phyloP scores from a whole-genome alignment of 2,888 invertebrate genomes.

The Meganola albula region DNA sequence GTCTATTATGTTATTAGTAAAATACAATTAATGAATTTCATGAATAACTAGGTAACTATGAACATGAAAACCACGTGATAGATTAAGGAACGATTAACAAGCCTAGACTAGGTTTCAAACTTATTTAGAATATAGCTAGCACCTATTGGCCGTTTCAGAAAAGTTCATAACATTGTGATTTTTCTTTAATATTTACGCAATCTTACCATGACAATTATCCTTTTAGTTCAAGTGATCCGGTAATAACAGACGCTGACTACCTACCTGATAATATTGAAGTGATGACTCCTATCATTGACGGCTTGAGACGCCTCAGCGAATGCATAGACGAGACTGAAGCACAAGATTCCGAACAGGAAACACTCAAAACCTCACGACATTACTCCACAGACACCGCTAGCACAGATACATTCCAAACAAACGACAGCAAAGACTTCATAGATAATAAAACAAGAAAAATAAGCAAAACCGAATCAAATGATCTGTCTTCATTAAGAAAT shows the following conservation, averaged over 20 bases:
- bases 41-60: no score
- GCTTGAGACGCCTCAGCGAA: conserved; percentile 53
- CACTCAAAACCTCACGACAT: conserved; percentile 19
- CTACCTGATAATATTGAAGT: conserved; percentile 71
- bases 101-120: no score
- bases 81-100: no score
- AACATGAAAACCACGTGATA: no score
- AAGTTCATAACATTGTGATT: no score
- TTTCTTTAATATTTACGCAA: no score
- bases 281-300: conserved; percentile 69
- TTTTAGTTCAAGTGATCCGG: conserved; percentile 58
- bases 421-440: conserved; percentile 33
- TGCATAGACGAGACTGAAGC: conserved; percentile 38
- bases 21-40: no score
- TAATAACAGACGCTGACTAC: conserved; percentile 63
- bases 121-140: neutral
- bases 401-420: conserved; percentile 56
- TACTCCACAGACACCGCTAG: conserved; percentile 41
- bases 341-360: conserved; percentile 32
- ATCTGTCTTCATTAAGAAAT: conserved; percentile 60
- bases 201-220: neutral
- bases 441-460: conserved; percentile 48
- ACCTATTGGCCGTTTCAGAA: neutral
- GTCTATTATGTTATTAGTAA: no score
- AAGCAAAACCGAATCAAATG: conserved; percentile 53